Evolutionary conservation across 2,888 invertebrate species (phyloP).

Genomic region (Ptilodon capucinus): DNA sequence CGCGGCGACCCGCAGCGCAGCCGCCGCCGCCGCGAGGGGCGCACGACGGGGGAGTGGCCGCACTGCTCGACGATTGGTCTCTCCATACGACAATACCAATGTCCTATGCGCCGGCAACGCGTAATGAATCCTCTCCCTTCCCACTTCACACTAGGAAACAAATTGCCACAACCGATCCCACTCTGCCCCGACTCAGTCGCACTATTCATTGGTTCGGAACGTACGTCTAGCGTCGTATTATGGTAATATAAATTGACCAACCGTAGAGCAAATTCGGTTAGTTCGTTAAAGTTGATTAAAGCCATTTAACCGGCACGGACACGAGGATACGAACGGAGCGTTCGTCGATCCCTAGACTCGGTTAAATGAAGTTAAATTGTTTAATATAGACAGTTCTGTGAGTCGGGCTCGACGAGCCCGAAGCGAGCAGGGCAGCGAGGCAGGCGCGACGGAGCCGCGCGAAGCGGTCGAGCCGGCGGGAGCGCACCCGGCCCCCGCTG

Average conservation of each 20-base stretch:
- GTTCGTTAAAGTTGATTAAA: slow-evolving; percentile 84
- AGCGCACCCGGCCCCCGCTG: slow-evolving; percentile 73
- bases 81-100: slow-evolving; percentile 21
- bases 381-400: slow-evolving; percentile 66
- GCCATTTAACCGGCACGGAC: slow-evolving; percentile 81
- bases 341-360: slow-evolving; percentile 72
- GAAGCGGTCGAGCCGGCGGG: slow-evolving; percentile 77
- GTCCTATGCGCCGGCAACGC: slow-evolving; percentile 59
- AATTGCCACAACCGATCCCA: slow-evolving; percentile 45
- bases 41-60: slow-evolving; percentile 50
- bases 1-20: slow-evolving; percentile 33
- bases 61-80: slow-evolving; percentile 53
- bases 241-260: slow-evolving; percentile 84
- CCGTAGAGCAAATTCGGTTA: slow-evolving; percentile 81
- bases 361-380: slow-evolving; percentile 78
- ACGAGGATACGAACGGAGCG: slow-evolving; percentile 77
- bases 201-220: slow-evolving; percentile 63
- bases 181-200: slow-evolving; percentile 41
- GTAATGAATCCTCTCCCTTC: slow-evolving; percentile 52
- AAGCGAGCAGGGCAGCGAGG: slow-evolving; percentile 45
- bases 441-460: slow-evolving; percentile 74
- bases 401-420: slow-evolving; percentile 43
- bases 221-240: slow-evolving; percentile 61
- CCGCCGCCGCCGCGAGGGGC: slow-evolving; percentile 35
- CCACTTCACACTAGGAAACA: slow-evolving; percentile 48